phyloP scores from a whole-genome alignment of 2,113 vertebrate species.

The Pseudolaguvia tuberculata region DNA sequence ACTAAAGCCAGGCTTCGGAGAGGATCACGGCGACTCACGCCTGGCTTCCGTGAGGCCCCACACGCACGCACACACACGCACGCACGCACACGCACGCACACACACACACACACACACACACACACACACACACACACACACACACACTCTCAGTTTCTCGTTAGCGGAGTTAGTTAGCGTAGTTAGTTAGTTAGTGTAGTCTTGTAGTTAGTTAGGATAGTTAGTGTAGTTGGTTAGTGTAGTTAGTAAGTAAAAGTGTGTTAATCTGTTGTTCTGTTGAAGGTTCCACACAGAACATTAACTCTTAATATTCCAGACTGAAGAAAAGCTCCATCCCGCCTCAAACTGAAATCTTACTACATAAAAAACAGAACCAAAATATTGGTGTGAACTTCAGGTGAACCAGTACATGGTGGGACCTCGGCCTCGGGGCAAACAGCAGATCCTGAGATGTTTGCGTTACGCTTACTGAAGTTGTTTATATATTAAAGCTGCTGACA shows the following conservation, averaged over 20 bases:
- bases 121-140: too few species aligned
- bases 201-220: too few species aligned
- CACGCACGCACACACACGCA: too few species aligned
- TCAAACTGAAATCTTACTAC: not conserved
- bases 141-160: too few species aligned
- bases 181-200: too few species aligned
- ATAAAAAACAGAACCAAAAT: not conserved
- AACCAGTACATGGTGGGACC: not conserved
- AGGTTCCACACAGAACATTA: not conserved
- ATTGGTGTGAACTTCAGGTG: not conserved
- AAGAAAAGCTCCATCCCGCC: not conserved
- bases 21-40: not conserved
- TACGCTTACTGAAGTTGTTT: not conserved
- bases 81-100: too few species aligned
- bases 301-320: not conserved
- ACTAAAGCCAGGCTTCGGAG: too few species aligned
- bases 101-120: too few species aligned
- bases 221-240: not conserved
- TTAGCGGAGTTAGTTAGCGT: too few species aligned
- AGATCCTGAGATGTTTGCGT: not conserved
- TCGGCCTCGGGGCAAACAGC: not conserved
- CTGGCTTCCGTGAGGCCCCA: too few species aligned
- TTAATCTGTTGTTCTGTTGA: not conserved
- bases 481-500: not conserved
- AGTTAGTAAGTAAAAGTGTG: not conserved